Conservation (phyloP, 2,797 vertebrate genomes). For the Gobionotothen gibberifrons region DNA sequence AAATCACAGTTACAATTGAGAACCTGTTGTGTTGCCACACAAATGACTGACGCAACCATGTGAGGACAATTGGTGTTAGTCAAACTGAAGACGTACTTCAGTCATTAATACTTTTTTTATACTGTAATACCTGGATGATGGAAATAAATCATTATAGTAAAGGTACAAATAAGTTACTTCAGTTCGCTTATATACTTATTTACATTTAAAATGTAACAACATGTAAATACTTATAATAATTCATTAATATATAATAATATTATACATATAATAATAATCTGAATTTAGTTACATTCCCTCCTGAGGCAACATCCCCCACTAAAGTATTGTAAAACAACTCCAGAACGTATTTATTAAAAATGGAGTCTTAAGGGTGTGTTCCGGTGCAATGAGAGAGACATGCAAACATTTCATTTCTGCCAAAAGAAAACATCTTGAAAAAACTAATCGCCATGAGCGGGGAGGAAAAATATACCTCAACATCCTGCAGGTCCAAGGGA, state of each 20-base stretch:
- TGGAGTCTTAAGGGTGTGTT: constrained; percentile 46
- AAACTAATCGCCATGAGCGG: constrained; percentile 50
- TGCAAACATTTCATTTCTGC: constrained; percentile 65
- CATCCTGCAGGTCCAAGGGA: constrained; percentile 71
- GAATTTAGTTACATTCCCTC: not conserved
- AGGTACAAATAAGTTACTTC: not conserved
- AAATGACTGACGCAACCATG: constrained; percentile 15
- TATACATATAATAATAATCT: not conserved
- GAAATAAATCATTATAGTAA: not conserved
- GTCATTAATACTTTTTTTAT: not conserved
- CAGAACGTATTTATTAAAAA: constrained; percentile 19
- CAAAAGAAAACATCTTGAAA: constrained; percentile 71
- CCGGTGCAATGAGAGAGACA: constrained; percentile 43
- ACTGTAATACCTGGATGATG: not conserved
- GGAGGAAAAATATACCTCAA: constrained; percentile 80
- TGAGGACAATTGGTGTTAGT: constrained; percentile 22
- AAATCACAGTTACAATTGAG: constrained; percentile 56
- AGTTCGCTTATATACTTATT: not conserved
- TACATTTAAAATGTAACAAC: not conserved
- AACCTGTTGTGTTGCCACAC: constrained; percentile 40
- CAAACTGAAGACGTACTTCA: not conserved
- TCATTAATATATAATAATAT: not conserved
- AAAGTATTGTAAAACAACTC: constrained; percentile 6
- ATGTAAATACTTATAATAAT: not conserved
- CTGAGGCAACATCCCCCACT: not conserved